Evolutionary conservation across 2,888 invertebrate species (phyloP), one percentile per base, ranked within the genome.

Genomic region (Girardia tigrina): DNA sequence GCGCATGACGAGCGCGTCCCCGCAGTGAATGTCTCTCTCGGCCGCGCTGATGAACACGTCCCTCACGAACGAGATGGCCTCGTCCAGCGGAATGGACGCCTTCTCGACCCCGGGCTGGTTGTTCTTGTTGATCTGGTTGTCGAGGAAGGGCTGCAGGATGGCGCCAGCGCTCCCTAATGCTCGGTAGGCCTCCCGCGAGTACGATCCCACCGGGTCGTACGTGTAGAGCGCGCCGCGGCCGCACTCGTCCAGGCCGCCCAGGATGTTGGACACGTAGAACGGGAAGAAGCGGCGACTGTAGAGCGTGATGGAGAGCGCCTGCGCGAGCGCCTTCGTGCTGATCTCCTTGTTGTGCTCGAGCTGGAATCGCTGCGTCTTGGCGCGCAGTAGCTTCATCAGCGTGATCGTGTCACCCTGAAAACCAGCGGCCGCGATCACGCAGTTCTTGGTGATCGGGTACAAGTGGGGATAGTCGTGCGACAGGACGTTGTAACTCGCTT

Each of bases 201-300:
- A 91, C 81, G 94, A 93, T 0, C 98, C 98, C 79, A 98, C 90
- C 0, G 97, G 97, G 84, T 99, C 98, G 83, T 95, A 99, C 81
- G 91, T 91, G 86, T 90, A 98, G 6, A 98, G 90, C 80, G 90
- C 90, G 8, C 98, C 98, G 82, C 91, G 90, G 1, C 87, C 97
- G 78, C 94, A 89, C 29, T 88, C 88, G 85, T 97, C 94, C 75
- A 98, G 73, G n/a, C 98, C 98, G 73, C 91, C 97, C 75, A 99
- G 85, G 71, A 97, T 89, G 82, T 94, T 95, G 28, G 92, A 91
- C 26, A 95, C 90, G 82, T 95, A 98, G 84, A 95, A 97, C 0
- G 98, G 98, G 85, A 99, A 99, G 86, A 99, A 98, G 76, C 98
- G 88, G 81, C 92, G 91, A 84, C 93, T 91, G 83, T 98, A 98